Conservation (phyloP, 2,888 invertebrate species). For the Heliconius aoede region DNA sequence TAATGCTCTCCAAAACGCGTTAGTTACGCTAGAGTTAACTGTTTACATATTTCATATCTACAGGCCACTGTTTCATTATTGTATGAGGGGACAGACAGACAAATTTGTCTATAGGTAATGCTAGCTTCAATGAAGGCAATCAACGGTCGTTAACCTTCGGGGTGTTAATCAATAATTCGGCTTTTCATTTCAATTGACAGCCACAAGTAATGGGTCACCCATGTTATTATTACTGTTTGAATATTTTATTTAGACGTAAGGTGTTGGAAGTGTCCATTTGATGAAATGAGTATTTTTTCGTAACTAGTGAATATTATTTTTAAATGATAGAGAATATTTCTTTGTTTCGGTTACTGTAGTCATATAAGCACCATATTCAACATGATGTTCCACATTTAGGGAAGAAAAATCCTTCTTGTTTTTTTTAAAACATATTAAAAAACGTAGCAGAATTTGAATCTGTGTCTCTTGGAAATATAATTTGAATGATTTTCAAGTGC, state of each 20-base stretch:
- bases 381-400: no score
- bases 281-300: constrained; percentile 9
- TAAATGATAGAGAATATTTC: background rate
- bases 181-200: constrained; percentile 67
- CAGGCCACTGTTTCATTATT: constrained; percentile 28
- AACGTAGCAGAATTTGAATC: no score
- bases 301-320: background rate
- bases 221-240: constrained; percentile 44
- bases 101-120: constrained; percentile 48
- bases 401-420: no score
- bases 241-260: constrained; percentile 40
- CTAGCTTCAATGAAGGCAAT: constrained; percentile 66
- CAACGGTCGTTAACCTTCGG: constrained; percentile 63
- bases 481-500: no score
- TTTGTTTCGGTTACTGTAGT: background rate
- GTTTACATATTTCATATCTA: constrained; percentile 10
- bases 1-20: background rate
- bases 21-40: constrained; percentile 13
- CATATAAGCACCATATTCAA: no score
- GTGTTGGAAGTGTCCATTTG: constrained; percentile 25
- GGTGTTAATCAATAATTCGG: constrained; percentile 69
- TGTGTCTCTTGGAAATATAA: no score
- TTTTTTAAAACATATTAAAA: no score
- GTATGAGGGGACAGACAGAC: constrained; percentile 44
- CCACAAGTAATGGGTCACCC: constrained; percentile 54